Percentiles rank a stretch among this genome's conserved stretches.
Evolutionary conservation across 2,113 vertebrate genomes (phyloP).

Genomic region (Tenebrosternarchus preto): DNA sequence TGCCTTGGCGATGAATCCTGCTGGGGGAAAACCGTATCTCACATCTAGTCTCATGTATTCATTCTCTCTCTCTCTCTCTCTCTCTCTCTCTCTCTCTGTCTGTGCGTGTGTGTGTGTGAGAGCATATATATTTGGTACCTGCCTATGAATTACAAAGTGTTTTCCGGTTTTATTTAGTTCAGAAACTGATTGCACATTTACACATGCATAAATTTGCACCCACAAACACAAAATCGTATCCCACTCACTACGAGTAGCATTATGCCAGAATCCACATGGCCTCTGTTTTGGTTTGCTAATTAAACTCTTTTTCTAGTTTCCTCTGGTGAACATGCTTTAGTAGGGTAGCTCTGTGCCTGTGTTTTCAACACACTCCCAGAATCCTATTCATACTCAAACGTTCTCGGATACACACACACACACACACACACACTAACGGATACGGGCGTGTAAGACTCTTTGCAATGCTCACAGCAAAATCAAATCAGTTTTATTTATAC

Average conservation of each 20-base stretch:
- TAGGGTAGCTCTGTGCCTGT: background rate
- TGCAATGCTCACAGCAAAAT: background rate
- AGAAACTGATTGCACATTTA: background rate
- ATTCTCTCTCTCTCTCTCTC: too few relatives aligned
- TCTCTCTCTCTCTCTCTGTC: too few relatives aligned
- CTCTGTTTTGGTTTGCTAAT: conserved; percentile 48
- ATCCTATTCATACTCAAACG: too few relatives aligned
- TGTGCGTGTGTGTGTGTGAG: too few relatives aligned
- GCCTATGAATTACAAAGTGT: background rate
- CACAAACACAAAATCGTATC: conserved; percentile 7
- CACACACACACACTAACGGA: background rate
- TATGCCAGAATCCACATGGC: conserved; percentile 23
- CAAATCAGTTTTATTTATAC: too few relatives aligned
- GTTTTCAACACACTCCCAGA: too few relatives aligned
- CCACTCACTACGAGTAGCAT: conserved; percentile 19
- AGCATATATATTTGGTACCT: too few relatives aligned
- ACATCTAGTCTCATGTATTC: too few relatives aligned
- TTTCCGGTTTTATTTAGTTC: background rate
- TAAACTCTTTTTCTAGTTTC: conserved; percentile 33
- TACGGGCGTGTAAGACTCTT: too few relatives aligned
- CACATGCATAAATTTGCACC: background rate
- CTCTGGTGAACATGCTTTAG: conserved; percentile 31
- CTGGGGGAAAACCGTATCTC: too few relatives aligned
- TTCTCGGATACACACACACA: conserved; percentile 1
- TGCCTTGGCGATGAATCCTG: too few relatives aligned